Conservation (phyloP, 2,888 invertebrate species). For the Drosophila pseudotakahashii region DNA sequence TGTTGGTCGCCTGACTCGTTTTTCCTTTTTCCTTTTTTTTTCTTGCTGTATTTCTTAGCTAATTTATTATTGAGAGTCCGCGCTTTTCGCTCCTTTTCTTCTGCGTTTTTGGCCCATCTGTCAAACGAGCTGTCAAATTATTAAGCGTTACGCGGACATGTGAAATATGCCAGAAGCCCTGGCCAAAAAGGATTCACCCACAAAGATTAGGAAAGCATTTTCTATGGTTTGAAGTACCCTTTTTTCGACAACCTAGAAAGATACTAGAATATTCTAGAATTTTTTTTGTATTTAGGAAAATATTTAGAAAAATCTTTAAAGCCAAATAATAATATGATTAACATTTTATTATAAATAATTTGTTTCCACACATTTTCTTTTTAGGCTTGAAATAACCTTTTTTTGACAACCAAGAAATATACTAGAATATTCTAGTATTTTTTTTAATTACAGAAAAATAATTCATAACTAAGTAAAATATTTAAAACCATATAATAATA, state of each 20-base stretch:
- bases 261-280: too few relatives aligned
- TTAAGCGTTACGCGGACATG: slow-evolving; percentile 76
- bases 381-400: neutral
- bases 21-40: slow-evolving; percentile 37
- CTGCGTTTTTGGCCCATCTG: slow-evolving; percentile 63
- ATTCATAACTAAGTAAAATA: too few relatives aligned
- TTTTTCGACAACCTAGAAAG: neutral
- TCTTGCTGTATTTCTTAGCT: slow-evolving; percentile 44
- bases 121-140: slow-evolving; percentile 73
- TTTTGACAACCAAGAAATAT: neutral
- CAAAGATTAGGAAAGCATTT: neutral
- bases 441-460: too few relatives aligned
- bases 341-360: too few relatives aligned
- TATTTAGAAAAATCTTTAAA: too few relatives aligned
- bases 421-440: too few relatives aligned
- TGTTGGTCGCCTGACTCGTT: slow-evolving; percentile 10
- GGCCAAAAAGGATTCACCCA: slow-evolving; percentile 5
- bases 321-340: too few relatives aligned
- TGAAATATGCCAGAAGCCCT: slow-evolving; percentile 56
- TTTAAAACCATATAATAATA: too few relatives aligned
- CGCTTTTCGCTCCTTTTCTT: slow-evolving; percentile 12
- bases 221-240: neutral
- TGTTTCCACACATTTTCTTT: too few relatives aligned
- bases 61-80: slow-evolving; percentile 69
- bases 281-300: too few relatives aligned